Evolutionary conservation across 2,797 vertebrate genomes (phyloP).

Genomic region (Microcaecilia unicolor): DNA sequence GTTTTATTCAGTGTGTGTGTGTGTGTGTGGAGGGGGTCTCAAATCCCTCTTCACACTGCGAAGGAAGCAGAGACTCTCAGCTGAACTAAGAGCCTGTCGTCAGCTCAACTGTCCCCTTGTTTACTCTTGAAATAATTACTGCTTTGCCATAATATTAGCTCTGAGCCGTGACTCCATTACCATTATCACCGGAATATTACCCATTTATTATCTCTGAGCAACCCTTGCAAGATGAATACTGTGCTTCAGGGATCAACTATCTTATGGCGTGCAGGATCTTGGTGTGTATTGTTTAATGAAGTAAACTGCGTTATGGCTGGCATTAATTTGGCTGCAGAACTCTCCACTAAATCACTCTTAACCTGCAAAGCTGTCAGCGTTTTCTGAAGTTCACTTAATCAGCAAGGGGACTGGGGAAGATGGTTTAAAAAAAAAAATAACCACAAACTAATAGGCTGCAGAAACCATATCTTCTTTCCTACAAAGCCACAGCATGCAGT

Average conservation of each 20-base stretch:
- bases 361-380: constrained; percentile 48
- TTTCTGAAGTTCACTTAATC: constrained; percentile 31
- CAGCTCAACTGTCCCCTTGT: constrained; percentile 61
- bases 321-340: constrained; percentile 44
- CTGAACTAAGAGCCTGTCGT: constrained; percentile 40
- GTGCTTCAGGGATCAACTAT: constrained; percentile 63
- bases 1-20: too few relatives aligned
- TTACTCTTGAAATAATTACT: constrained; percentile 72
- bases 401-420: neutral
- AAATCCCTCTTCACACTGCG: too few relatives aligned
- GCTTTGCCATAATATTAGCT: constrained; percentile 70
- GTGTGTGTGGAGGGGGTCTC: too few relatives aligned
- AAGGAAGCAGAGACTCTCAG: too few relatives aligned
- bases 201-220: constrained; percentile 67
- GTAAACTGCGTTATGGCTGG: constrained; percentile 54
- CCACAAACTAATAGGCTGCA: too few relatives aligned
- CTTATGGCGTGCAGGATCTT: constrained; percentile 58
- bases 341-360: constrained; percentile 47
- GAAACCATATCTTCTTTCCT: too few relatives aligned
- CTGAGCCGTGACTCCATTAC: constrained; percentile 66
- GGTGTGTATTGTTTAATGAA: constrained; percentile 64
- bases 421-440: neutral
- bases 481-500: too few relatives aligned
- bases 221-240: constrained; percentile 64
- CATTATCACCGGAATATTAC: constrained; percentile 63